Evolutionary conservation across 2,113 vertebrate species (phyloP).

Genomic region (Psophia crepitans): DNA sequence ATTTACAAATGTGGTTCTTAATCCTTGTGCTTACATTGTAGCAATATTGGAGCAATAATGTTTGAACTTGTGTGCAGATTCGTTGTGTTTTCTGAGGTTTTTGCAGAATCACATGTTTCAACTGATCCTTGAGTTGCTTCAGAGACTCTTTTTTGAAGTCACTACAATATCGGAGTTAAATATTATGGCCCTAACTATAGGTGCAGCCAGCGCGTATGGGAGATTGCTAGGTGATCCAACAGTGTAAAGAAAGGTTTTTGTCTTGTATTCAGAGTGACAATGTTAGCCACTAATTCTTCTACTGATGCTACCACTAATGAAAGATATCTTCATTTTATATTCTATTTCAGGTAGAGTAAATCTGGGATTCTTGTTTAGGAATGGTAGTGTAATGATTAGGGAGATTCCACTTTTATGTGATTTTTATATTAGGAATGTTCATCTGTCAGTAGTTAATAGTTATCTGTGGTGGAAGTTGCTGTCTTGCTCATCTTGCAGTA

Average conservation of each 20-base stretch:
- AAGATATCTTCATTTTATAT: neutral
- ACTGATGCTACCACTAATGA: neutral
- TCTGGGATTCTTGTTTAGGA: neutral
- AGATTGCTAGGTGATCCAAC: neutral
- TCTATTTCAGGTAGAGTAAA: neutral
- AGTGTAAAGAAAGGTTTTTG: neutral
- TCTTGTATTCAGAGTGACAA: neutral
- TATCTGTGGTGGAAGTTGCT: neutral
- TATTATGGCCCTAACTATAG: neutral
- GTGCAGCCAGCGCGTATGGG: neutral
- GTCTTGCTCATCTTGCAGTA: neutral
- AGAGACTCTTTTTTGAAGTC: neutral
- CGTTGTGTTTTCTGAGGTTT: neutral
- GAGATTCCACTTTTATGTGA: neutral
- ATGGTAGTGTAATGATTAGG: neutral
- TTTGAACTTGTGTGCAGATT: neutral
- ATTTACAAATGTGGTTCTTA: neutral
- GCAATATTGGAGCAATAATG: neutral
- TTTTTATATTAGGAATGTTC: neutral
- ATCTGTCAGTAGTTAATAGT: neutral
- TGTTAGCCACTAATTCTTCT: neutral
- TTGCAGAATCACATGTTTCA: neutral
- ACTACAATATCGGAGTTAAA: neutral
- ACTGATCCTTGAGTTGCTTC: neutral
- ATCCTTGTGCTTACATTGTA: neutral